Evolutionary conservation across 2,113 vertebrate genomes (phyloP).

Genomic region (Halichoeres trimaculatus): DNA sequence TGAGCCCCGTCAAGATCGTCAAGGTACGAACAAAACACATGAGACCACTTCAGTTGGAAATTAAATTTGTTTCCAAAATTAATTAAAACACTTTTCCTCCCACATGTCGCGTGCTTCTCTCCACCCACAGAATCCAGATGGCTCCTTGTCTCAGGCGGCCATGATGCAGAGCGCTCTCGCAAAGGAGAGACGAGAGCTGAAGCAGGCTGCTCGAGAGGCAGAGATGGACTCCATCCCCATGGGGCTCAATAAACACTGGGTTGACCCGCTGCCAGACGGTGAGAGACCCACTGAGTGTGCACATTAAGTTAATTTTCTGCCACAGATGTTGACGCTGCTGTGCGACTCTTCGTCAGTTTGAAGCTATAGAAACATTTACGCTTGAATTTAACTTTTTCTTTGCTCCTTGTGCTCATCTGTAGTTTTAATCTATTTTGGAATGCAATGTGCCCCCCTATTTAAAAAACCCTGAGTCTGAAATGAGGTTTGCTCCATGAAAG

Average conservation of each 20-base stretch:
- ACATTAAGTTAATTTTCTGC: background rate
- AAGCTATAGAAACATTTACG: constrained; percentile 14
- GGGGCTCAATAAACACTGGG: constrained; percentile 99
- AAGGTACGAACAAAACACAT: constrained; percentile 84
- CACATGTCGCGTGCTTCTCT: background rate
- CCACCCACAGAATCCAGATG: constrained; percentile 92
- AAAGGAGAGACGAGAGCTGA: constrained; percentile 94
- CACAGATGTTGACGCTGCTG: constrained; percentile 32
- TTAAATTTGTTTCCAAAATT: background rate
- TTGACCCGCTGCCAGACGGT: constrained; percentile 98
- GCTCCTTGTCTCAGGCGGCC: constrained; percentile 96
- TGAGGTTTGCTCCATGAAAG: constrained; percentile 32
- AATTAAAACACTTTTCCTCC: background rate
- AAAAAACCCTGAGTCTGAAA: constrained; percentile 26
- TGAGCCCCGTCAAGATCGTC: constrained; percentile 99
- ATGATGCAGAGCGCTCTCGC: constrained; percentile 99
- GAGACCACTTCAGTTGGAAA: background rate
- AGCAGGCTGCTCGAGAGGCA: constrained; percentile 96
- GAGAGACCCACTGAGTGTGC: constrained; percentile 40
- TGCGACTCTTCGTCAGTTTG: background rate
- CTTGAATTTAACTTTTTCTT: constrained; percentile 18
- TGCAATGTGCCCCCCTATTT: background rate
- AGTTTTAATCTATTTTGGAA: background rate
- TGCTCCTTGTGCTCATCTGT: background rate
- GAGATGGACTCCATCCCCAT: constrained; percentile 99